These are phyloP conservation scores for Catharus minimus DNA, from an alignment of 2,113 vertebrate species.

Conservation along the genomic window DNA sequence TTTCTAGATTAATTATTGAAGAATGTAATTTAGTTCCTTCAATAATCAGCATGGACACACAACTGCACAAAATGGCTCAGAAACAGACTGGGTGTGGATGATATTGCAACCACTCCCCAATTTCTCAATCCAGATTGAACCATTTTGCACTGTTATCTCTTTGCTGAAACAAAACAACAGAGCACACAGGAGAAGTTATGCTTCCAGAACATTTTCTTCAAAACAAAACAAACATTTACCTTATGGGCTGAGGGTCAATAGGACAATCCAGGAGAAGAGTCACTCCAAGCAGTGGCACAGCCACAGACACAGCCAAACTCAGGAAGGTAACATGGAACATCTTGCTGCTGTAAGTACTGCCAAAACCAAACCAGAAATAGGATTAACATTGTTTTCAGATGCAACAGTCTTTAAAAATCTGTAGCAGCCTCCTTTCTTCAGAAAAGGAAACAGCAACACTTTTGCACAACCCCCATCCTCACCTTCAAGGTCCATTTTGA, in stretches of 20 bases:
- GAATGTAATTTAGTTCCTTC: not conserved
- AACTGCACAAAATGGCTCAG: not conserved
- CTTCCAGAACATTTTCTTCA: not conserved
- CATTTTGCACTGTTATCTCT: not conserved
- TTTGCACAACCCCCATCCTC: not conserved
- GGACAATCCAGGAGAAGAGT: slow-evolving; percentile 88
- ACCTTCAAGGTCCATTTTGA: not conserved
- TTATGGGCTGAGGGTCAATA: slow-evolving; percentile 88
- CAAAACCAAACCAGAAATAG: not conserved
- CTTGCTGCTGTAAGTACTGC: slow-evolving; percentile 90
- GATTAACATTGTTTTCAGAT: not conserved
- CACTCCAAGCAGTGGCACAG: slow-evolving; percentile 83
- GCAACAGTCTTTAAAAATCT: not conserved
- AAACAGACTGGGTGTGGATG: not conserved
- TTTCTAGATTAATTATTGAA: not conserved
- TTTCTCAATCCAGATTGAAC: not conserved
- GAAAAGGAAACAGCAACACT: not conserved
- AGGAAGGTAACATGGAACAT: slow-evolving; percentile 90
- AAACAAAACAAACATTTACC: slow-evolving; percentile 68
- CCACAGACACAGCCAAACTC: slow-evolving; percentile 77
- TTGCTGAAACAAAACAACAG: not conserved
- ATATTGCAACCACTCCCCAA: accelerated
- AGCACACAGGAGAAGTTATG: not conserved
- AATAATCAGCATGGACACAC: not conserved
- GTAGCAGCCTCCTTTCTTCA: not conserved